These are phyloP conservation scores for Manis javanica DNA, from an alignment of 2,797 vertebrate species.

Conservation along the genomic window DNA sequence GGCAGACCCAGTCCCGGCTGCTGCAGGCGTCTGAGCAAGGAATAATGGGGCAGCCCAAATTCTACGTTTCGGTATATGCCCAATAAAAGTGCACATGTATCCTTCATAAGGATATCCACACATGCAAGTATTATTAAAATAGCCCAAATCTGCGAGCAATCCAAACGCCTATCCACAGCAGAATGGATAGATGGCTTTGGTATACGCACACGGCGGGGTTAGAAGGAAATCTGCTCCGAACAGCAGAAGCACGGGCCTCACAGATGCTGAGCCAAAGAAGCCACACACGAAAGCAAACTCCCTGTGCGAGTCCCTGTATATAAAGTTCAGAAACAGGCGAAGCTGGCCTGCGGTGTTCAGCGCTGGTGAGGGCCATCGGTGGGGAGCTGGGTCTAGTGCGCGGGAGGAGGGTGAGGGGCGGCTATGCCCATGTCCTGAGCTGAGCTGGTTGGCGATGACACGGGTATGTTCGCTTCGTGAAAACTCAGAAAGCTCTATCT, in stretches of 20 bases:
- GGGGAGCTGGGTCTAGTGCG: too few species aligned
- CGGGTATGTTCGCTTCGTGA: background rate
- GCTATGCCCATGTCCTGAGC: background rate
- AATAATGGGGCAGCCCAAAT: background rate
- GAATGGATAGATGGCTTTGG: background rate
- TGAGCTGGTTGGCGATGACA: too few species aligned
- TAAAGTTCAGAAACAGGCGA: background rate
- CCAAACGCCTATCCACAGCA: background rate
- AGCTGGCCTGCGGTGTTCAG: background rate
- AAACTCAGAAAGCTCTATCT: background rate
- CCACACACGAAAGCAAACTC: background rate
- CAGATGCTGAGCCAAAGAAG: background rate
- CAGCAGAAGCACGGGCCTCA: background rate
- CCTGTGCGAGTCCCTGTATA: background rate
- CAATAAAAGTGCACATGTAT: background rate
- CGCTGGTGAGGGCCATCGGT: background rate
- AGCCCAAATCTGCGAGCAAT: background rate
- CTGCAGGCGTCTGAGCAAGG: background rate
- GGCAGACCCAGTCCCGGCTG: background rate
- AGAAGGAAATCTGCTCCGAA: background rate
- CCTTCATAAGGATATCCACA: background rate
- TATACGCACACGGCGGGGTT: background rate
- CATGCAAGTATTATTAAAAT: background rate
- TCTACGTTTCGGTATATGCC: background rate
- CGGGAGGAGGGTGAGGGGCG: fast-evolving